Percentiles rank a stretch among this genome's conserved stretches.
These are phyloP conservation scores for Heliothis subflexa DNA, from an alignment of 1,140 invertebrate species.

Conservation along the genomic window DNA sequence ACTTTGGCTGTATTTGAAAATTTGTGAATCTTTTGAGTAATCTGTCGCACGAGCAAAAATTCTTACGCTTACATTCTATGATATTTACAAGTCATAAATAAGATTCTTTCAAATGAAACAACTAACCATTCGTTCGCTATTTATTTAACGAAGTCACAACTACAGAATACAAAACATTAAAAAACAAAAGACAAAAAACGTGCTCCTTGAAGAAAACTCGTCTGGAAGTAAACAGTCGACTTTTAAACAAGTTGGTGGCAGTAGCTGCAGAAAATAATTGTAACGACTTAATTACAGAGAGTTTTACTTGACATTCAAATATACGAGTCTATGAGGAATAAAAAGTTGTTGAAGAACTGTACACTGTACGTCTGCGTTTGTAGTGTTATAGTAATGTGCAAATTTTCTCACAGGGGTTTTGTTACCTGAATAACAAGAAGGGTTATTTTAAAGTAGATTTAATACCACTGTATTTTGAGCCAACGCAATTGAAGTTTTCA, in stretches of 20 bases:
- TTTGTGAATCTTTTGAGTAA: too few relatives aligned
- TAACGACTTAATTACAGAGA: conserved; percentile 10
- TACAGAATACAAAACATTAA: neutral
- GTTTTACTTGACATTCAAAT: conserved; percentile 22
- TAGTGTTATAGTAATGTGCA: too few relatives aligned
- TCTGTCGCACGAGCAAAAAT: too few relatives aligned
- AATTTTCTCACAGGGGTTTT: too few relatives aligned
- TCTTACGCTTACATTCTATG: too few relatives aligned
- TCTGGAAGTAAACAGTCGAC: conserved; percentile 1
- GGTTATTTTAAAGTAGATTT: too few relatives aligned
- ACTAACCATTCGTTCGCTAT: neutral
- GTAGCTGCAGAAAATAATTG: conserved; percentile 12
- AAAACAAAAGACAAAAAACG: conserved; percentile 10
- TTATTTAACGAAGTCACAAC: neutral
- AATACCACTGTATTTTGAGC: too few relatives aligned
- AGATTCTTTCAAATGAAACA: neutral
- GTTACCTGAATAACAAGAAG: too few relatives aligned
- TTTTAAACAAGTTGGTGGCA: neutral
- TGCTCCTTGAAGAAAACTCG: conserved; percentile 12
- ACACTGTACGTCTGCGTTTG: too few relatives aligned
- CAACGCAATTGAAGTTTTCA: too few relatives aligned
- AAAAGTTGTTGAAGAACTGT: too few relatives aligned
- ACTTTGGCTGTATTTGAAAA: too few relatives aligned
- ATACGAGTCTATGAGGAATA: neutral
- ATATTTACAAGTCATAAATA: neutral